Conservation (phyloP, 2,113 vertebrate genomes). For the Scophthalmus maximus region DNA sequence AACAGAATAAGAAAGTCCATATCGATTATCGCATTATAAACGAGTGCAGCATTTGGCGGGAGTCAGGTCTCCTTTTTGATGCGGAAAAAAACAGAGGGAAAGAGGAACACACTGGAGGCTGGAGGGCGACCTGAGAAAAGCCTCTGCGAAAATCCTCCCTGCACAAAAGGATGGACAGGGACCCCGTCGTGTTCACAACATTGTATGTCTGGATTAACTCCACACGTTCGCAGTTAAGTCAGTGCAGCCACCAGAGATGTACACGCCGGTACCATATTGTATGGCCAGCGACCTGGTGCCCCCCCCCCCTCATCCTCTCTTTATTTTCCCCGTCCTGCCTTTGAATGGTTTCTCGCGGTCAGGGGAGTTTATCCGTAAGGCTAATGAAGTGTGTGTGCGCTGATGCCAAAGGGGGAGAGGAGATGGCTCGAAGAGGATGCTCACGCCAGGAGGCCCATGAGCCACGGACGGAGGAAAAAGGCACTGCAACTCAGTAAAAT, state of each 20-base stretch:
- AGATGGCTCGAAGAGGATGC: slow-evolving; percentile 9
- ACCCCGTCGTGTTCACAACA: slow-evolving; percentile 54
- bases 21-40: not conserved
- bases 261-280: not conserved
- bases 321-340: slow-evolving; percentile 6
- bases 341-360: slow-evolving; percentile 23
- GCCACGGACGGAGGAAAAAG: not conserved
- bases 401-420: not conserved
- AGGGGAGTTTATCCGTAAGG: slow-evolving; percentile 25
- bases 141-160: slow-evolving; percentile 6
- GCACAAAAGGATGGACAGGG: slow-evolving; percentile 45
- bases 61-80: slow-evolving; percentile 20
- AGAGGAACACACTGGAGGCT: slow-evolving; percentile 1
- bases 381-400: slow-evolving; percentile 10
- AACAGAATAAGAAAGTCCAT: not conserved
- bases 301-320: slow-evolving; percentile 11
- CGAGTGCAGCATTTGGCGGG: not conserved
- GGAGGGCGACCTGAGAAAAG: not conserved
- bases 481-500: not conserved
- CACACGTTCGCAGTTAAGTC: slow-evolving; percentile 19
- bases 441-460: slow-evolving; percentile 12
- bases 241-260: not conserved
- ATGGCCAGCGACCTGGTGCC: slow-evolving; percentile 24
- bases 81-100: slow-evolving; percentile 8
- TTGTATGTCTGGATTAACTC: slow-evolving; percentile 65